phyloP scores from a whole-genome alignment of 2,113 vertebrate species.

The Struthidea cinerea region DNA sequence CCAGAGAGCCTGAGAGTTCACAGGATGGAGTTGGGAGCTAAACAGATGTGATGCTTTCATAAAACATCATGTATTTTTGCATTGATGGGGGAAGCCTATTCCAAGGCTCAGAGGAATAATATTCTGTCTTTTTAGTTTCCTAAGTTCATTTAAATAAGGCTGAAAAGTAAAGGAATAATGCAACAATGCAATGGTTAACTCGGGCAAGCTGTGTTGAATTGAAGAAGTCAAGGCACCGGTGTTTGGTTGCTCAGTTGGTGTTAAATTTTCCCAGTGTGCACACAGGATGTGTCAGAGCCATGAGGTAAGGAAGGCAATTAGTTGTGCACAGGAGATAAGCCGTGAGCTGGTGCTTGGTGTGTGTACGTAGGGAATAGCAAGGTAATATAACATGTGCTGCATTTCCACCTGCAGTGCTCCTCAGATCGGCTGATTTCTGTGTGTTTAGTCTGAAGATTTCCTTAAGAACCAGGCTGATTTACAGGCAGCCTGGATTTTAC shows the following conservation, averaged over 20 bases:
- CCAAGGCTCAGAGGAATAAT: neutral
- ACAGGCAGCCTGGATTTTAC: neutral
- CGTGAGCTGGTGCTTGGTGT: neutral
- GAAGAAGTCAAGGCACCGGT: neutral
- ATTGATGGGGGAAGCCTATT: neutral
- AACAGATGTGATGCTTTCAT: neutral
- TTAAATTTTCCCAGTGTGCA: neutral
- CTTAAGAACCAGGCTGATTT: neutral
- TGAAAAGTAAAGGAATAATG: neutral
- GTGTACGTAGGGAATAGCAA: neutral
- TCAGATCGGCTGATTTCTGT: neutral
- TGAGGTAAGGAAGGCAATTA: neutral
- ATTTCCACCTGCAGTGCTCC: neutral
- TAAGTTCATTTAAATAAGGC: neutral
- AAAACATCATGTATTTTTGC: accelerated
- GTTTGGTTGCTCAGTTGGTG: neutral
- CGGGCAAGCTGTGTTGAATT: neutral
- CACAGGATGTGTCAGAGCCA: neutral
- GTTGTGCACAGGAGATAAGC: neutral
- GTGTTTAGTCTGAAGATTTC: neutral
- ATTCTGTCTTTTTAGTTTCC: neutral
- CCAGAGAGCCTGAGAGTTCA: neutral
- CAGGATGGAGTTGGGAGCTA: neutral
- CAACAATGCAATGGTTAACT: neutral
- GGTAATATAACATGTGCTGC: neutral